These are phyloP conservation scores for Pseudomyrmex dendroicus DNA, from an alignment of 1,140 invertebrate genomes.

Conservation along the genomic window DNA sequence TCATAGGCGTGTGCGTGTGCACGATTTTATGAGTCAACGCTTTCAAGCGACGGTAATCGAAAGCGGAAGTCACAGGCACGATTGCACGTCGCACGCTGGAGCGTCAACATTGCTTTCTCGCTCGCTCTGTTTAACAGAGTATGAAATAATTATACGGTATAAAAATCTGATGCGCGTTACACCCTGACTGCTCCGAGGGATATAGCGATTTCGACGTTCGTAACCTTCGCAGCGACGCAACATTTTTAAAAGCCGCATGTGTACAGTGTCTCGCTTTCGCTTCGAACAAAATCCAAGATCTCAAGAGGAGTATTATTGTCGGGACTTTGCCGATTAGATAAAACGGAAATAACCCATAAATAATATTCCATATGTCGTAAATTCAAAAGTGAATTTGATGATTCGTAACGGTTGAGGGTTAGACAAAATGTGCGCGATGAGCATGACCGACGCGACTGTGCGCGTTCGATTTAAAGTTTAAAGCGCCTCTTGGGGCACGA, in stretches of 20 bases:
- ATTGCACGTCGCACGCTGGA: conserved; percentile 42
- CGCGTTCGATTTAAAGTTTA: conserved; percentile 56
- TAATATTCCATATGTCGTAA: too few species aligned
- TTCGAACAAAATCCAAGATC: not conserved
- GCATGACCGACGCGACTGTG: conserved; percentile 34
- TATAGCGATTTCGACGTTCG: not conserved
- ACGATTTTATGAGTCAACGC: conserved; percentile 57
- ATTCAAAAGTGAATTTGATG: conserved; percentile 14
- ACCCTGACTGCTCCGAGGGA: not conserved
- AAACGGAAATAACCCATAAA: too few species aligned
- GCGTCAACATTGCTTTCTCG: conserved; percentile 50
- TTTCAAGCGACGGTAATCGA: conserved; percentile 54
- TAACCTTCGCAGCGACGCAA: conserved; percentile 27
- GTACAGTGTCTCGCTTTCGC: conserved; percentile 1
- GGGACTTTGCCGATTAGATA: too few species aligned
- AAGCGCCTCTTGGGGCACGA: conserved; percentile 12
- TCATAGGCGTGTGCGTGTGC: conserved; percentile 39
- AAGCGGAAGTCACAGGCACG: conserved; percentile 57
- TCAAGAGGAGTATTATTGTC: not conserved
- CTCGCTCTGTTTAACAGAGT: conserved; percentile 63
- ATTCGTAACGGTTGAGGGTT: not conserved
- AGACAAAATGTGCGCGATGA: not conserved
- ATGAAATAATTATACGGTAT: conserved; percentile 60
- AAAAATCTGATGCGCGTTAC: conserved; percentile 51
- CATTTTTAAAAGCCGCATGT: not conserved